These are phyloP conservation scores for Tenthredo scrophulariae DNA, from an alignment of 2,888 invertebrate species.

Conservation along the genomic window DNA sequence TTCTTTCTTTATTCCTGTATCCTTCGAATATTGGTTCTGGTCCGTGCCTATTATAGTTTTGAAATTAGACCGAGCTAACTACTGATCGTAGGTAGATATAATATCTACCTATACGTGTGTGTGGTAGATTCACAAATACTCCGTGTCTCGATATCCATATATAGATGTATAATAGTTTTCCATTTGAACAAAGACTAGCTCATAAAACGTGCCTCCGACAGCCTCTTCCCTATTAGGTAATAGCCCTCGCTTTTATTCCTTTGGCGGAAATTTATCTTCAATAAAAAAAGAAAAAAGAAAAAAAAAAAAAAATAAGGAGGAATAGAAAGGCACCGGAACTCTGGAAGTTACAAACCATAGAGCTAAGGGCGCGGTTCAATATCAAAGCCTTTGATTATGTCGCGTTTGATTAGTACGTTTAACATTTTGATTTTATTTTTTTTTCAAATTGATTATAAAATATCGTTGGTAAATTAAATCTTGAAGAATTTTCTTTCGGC, in stretches of 20 bases:
- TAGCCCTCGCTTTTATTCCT: constrained; percentile 25
- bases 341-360: not conserved
- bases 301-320: not conserved
- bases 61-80: constrained; percentile 25
- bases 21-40: not conserved
- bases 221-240: constrained; percentile 37
- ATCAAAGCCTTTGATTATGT: not conserved
- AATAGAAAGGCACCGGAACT: not conserved
- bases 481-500: not conserved
- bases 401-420: not conserved
- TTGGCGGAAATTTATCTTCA: constrained; percentile 23
- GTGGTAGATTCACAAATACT: not conserved
- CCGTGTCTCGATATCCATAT: not conserved
- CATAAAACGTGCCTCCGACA: constrained; percentile 38
- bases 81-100: not conserved
- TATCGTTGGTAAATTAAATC: not conserved
- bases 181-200: constrained; percentile 34
- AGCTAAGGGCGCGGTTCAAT: not conserved
- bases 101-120: not conserved
- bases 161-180: constrained; percentile 29
- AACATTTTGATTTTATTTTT: not conserved
- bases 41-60: not conserved
- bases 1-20: not conserved
- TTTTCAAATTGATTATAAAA: not conserved
- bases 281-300: not conserved